Evolutionary conservation across 2,888 invertebrate genomes (phyloP), one percentile per base, ranked within the genome.

Genomic region (Drosophila villosipedis): DNA sequence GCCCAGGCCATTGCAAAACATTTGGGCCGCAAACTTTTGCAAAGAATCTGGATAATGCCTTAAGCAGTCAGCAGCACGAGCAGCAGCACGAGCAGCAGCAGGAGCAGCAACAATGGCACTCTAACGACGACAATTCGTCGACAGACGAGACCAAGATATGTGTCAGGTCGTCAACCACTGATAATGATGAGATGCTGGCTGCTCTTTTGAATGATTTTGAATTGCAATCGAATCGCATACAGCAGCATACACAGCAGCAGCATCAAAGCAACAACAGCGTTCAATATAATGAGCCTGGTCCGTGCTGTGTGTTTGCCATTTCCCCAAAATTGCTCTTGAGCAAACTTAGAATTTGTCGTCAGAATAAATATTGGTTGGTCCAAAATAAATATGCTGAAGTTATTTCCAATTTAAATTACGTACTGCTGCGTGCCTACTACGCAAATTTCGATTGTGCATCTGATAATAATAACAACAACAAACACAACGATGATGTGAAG

Each of bases 311-410:
- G 66, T 82, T 89, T 85, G 84, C 89, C 82, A 92, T 93, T 83
- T 92, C 93, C 78, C 92, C 92, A 41, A 93, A 93, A 93, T 91
- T 93, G 88, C 91, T 93, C 78, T 90, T 93, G 90, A 92, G 84
- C 86, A 92, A 93, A 92, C 92, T 93, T 89, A 92, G 92, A 78
- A 91, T 92, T 72, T 93, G 93, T 83, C 91, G 91, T 85, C 91
- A 93, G 87, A 93, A 94, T 91, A 93, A 93, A 92, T 93, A 94
- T 92, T 94, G 94, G 94, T 90, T 93, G 86, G 93, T 94, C 82
- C 93, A 93, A 89, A 93, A 93, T 92, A 94, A 93, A 92, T 94
- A 93, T 86, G 92, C 92, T 76, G 93, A 93, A 90, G 93, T 93
- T 91, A 92, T 93, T 90, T 92, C 93, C 76, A 93, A 92, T 91